These are phyloP conservation scores for Onychorhynchus coronatus DNA, from an alignment of 2,113 vertebrate species.

Conservation along the genomic window DNA sequence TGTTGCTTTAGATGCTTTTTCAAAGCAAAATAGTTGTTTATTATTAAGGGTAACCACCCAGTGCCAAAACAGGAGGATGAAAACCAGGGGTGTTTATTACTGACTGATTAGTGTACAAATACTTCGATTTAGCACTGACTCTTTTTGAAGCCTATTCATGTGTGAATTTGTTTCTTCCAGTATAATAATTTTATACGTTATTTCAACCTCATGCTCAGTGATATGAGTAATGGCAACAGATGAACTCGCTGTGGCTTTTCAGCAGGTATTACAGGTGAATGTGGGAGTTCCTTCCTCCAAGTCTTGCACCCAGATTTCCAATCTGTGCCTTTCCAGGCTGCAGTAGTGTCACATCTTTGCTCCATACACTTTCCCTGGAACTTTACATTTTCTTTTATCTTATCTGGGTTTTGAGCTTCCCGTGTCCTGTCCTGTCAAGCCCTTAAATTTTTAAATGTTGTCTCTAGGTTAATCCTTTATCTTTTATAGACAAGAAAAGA, in stretches of 20 bases:
- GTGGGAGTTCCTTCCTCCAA: not conserved
- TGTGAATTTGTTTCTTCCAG: not conserved
- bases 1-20: not conserved
- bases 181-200: not conserved
- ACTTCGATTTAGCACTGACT: not conserved
- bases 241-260: not conserved
- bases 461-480: not conserved
- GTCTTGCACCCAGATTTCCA: not conserved
- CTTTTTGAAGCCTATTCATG: not conserved
- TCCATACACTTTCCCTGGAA: not conserved
- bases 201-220: not conserved
- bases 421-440: not conserved
- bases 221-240: not conserved
- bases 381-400: not conserved
- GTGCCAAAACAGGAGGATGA: not conserved
- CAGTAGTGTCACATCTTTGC: not conserved
- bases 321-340: not conserved
- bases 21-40: not conserved
- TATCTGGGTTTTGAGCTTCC: not conserved
- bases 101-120: not conserved
- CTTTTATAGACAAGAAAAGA: not conserved
- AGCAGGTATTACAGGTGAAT: not conserved
- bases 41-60: not conserved
- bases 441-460: not conserved
- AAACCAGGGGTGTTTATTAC: not conserved